Base-by-base conservation (phyloP, 2,797 vertebrate genomes). In the Staurois parvus region DNA sequence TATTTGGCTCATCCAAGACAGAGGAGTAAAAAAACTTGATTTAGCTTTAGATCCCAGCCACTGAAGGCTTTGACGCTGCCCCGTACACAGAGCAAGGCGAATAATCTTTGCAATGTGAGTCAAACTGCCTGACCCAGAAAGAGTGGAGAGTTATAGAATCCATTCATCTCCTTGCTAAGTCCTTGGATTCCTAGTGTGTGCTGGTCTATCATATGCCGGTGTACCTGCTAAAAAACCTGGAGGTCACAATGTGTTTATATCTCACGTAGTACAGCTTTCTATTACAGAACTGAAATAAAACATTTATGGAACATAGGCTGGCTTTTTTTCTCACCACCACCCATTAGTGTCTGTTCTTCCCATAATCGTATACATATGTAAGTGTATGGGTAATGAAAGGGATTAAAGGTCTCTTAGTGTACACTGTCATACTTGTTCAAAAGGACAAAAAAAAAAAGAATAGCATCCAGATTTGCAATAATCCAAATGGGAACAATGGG, bases 81-180 rank as follows among this genome's bases (percentile, higher is more conserved):
- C 30, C 42, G 29, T 24, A 32, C 29, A 76, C 75, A 11, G 29
- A 34, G 30, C 4, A 15, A 64, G 34, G 30, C 76, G 11, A 40
- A 29, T 79, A 67, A 79, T 79, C 62, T 30, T 28, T 66, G 59
- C 32, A 79, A 26, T 28, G 15, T 40, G 56, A 77, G 62, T 79
- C 62, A 42, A 79, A 79, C 62, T 37, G 76, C 29, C 76, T 79
- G 76, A 79, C 76, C 76, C 52, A 26, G 21, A 64, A 79, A 64
- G n/a, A 66, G 34, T 42, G 37, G 13, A 13, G 24, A 67, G 76
- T 67, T 79, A 79, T 67, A 28, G 32, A 42, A 29, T 12, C 24
- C 56, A 45, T 79, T 67, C 76, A 42, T 79, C 32, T 67, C 62
- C 26, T 21, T 37, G 2, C 32, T 67, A n/a, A 13, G 28, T 21